These are phyloP conservation scores for Chouioia cunea DNA, from an alignment of 2,888 invertebrate species.

Conservation along the genomic window DNA sequence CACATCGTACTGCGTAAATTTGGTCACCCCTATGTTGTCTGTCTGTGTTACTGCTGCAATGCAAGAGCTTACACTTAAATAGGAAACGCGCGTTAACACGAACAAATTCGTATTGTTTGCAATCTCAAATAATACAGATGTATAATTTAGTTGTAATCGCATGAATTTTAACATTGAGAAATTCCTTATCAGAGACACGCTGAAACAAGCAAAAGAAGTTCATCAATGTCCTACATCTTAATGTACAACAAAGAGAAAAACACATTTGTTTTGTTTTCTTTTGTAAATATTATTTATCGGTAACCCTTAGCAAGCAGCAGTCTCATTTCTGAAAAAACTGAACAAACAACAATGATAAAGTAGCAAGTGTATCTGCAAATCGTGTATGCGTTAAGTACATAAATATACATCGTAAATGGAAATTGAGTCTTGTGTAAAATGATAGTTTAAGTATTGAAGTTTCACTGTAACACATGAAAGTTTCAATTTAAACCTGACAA, in stretches of 20 bases:
- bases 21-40: slow-evolving; percentile 24
- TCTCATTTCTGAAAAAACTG: slow-evolving; percentile 15
- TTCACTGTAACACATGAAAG: slow-evolving; percentile 66
- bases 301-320: slow-evolving; percentile 16
- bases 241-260: too few species aligned
- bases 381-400: neutral
- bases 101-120: too few species aligned
- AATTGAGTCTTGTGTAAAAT: neutral
- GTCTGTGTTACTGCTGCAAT: slow-evolving; percentile 19
- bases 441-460: slow-evolving; percentile 58
- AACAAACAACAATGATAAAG: slow-evolving; percentile 2
- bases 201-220: too few species aligned
- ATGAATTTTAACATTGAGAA: too few species aligned
- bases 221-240: too few species aligned
- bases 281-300: neutral
- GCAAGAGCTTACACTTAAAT: too few species aligned
- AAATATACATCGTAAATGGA: slow-evolving; percentile 11
- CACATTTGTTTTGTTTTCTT: too few species aligned
- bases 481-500: slow-evolving; percentile 52
- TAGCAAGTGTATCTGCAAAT: slow-evolving; percentile 16
- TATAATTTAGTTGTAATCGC: too few species aligned
- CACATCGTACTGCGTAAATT: slow-evolving; percentile 16
- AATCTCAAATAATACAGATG: too few species aligned
- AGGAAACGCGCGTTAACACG: too few species aligned
- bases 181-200: too few species aligned